Evolutionary conservation across 2,888 invertebrate species (phyloP).

Genomic region (Brachyopa scutellaris): DNA sequence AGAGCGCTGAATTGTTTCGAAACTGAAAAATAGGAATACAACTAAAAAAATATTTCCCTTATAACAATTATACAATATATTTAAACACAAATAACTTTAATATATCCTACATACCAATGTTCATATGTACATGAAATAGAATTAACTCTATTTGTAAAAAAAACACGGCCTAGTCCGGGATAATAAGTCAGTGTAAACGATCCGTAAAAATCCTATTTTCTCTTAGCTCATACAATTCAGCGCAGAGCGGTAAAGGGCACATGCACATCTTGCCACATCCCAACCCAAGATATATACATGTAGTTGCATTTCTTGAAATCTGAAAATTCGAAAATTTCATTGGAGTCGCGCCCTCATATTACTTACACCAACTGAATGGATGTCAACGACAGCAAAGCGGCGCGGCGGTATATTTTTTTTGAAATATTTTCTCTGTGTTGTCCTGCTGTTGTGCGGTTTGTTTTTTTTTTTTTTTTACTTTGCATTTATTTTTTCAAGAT

Average conservation of each 20-base stretch:
- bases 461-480: neutral
- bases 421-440: slow-evolving; percentile 17
- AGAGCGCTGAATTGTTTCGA: too few species aligned
- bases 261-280: neutral
- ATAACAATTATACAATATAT: too few species aligned
- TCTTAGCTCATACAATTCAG: slow-evolving; percentile 20
- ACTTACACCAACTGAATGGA: slow-evolving; percentile 37
- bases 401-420: slow-evolving; percentile 2
- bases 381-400: slow-evolving; percentile 39
- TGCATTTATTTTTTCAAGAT: neutral
- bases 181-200: slow-evolving; percentile 61
- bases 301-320: slow-evolving; percentile 28
- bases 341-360: slow-evolving; percentile 64
- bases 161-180: slow-evolving; percentile 25
- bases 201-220: slow-evolving; percentile 59
- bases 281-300: neutral
- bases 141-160: too few species aligned
- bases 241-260: slow-evolving; percentile 1
- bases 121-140: too few species aligned
- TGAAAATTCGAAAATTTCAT: slow-evolving; percentile 52
- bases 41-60: too few species aligned
- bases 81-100: too few species aligned
- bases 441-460: slow-evolving; percentile 1
- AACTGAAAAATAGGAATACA: too few species aligned
- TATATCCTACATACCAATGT: too few species aligned